A percentile compares a stretch with the other conserved stretches of the same genome.
Evolutionary conservation across 2,888 invertebrate species (phyloP).

Genomic region (Tetropium fuscum): DNA sequence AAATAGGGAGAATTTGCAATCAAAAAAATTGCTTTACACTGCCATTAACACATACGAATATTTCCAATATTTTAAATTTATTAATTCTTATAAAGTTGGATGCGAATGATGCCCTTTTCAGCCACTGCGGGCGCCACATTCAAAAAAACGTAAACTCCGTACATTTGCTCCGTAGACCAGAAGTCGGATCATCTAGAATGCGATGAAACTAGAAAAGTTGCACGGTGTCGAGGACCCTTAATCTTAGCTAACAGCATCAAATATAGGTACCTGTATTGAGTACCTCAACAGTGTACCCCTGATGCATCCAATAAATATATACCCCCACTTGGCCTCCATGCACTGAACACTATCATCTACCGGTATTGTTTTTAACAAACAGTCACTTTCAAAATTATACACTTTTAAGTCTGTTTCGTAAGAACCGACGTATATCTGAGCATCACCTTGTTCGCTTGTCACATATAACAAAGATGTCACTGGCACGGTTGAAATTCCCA

Average conservation of each 20-base stretch:
- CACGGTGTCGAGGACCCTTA: neutral
- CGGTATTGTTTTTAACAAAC: conserved; percentile 68
- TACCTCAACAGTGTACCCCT: conserved; percentile 79
- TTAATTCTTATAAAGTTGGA: too few relatives aligned
- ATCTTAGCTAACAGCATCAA: neutral
- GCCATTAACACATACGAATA: too few relatives aligned
- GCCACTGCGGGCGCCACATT: too few relatives aligned
- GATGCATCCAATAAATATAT: conserved; percentile 78
- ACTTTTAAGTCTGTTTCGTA: conserved; percentile 73
- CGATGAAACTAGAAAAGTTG: neutral
- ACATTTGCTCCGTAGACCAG: too few relatives aligned
- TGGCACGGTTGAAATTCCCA: conserved; percentile 71
- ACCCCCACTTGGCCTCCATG: conserved; percentile 80
- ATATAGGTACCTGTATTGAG: conserved; percentile 72
- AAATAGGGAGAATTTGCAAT: too few relatives aligned
- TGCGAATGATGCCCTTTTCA: too few relatives aligned
- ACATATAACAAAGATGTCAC: conserved; percentile 73
- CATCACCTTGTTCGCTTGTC: conserved; percentile 54
- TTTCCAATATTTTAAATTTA: too few relatives aligned
- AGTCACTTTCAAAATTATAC: conserved; percentile 70
- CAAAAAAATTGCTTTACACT: too few relatives aligned
- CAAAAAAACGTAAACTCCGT: too few relatives aligned
- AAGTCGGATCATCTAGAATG: too few relatives aligned
- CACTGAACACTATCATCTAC: conserved; percentile 78
- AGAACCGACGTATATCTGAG: conserved; percentile 72